Evolutionary conservation across 1,140 invertebrate species (phyloP).

Genomic region (Varroa destructor): DNA sequence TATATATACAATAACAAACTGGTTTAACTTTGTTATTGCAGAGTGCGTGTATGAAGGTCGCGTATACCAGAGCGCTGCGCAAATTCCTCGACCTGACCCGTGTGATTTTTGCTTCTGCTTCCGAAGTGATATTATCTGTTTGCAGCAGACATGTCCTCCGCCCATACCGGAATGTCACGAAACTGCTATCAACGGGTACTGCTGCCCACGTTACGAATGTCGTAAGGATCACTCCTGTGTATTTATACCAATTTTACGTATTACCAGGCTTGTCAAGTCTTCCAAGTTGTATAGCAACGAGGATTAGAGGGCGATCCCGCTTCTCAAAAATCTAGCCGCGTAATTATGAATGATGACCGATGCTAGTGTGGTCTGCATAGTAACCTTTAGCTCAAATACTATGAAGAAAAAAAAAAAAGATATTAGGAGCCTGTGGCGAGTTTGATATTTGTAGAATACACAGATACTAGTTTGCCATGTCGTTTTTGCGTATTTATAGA

Average conservation of each 20-base stretch:
- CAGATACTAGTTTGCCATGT: too few species aligned
- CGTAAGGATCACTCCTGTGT: slow-evolving; percentile 39
- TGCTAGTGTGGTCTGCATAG: too few species aligned
- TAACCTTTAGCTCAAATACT: too few species aligned
- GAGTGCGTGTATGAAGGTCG: slow-evolving; percentile 79
- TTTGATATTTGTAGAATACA: too few species aligned
- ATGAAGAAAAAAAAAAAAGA: too few species aligned
- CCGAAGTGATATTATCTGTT: slow-evolving; percentile 82
- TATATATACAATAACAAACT: neutral
- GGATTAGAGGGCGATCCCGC: slow-evolving; percentile 12
- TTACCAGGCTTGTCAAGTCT: slow-evolving; percentile 1
- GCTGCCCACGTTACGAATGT: slow-evolving; percentile 84
- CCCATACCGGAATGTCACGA: slow-evolving; percentile 76
- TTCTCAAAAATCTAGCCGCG: slow-evolving; percentile 9
- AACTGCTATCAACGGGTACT: slow-evolving; percentile 79
- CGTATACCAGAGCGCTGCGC: slow-evolving; percentile 80
- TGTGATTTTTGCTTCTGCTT: slow-evolving; percentile 96
- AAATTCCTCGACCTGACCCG: slow-evolving; percentile 79
- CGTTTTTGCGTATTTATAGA: neutral
- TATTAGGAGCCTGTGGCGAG: too few species aligned
- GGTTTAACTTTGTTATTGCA: slow-evolving; percentile 29
- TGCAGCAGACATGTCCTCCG: slow-evolving; percentile 85
- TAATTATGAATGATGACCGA: slow-evolving; percentile 3
- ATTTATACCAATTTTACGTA: neutral
- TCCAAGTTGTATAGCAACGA: slow-evolving; percentile 29